phyloP scores from a whole-genome alignment of 92 coral and sea anemone species.

The Virgularia gustaviana region DNA sequence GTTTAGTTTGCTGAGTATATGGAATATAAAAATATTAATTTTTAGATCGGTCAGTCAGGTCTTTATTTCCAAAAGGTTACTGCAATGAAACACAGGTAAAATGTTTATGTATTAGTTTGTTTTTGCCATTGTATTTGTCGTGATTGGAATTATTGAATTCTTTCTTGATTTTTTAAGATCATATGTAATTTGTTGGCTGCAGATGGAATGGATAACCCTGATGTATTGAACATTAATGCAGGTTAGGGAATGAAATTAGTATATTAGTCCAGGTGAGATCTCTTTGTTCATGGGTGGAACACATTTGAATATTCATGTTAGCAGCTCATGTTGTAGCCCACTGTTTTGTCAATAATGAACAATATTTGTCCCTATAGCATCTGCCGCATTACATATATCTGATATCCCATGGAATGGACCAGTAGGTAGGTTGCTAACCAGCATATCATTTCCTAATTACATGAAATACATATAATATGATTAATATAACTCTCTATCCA shows the following conservation, averaged over 20 bases:
- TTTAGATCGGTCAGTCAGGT: slow-evolving; percentile 85
- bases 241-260: slow-evolving; percentile 54
- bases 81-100: slow-evolving; percentile 76
- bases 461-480: not conserved
- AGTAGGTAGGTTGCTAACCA: slow-evolving; percentile 76
- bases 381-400: slow-evolving; percentile 80
- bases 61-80: slow-evolving; percentile 77
- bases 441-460: not conserved
- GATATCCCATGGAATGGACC: slow-evolving; percentile 98
- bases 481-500: not conserved
- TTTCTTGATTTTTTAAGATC: slow-evolving; percentile 43
- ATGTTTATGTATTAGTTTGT: not conserved
- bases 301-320: too few species aligned
- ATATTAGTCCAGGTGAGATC: not conserved
- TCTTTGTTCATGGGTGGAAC: too few species aligned
- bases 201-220: slow-evolving; percentile 81
- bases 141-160: not conserved
- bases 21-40: not conserved
- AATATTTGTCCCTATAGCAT: too few species aligned
- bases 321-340: too few species aligned
- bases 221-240: slow-evolving; percentile 78
- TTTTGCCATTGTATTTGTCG: not conserved
- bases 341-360: too few species aligned
- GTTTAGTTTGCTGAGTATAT: not conserved
- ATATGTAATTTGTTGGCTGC: slow-evolving; percentile 77